phyloP scores from a whole-genome alignment of 2,888 invertebrate species.

The Troides oblongomaculatus region DNA sequence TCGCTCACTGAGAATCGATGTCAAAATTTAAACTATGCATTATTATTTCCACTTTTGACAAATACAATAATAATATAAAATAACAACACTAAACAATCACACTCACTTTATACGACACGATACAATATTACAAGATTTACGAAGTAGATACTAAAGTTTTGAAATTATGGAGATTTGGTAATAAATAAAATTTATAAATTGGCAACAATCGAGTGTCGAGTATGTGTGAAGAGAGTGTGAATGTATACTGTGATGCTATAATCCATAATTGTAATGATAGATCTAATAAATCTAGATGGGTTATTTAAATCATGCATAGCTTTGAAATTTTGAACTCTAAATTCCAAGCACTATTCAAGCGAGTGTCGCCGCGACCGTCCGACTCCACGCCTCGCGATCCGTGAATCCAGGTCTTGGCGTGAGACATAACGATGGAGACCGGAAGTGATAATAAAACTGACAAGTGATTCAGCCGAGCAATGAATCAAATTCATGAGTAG shows the following conservation, averaged over 20 bases:
- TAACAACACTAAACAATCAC: constrained; percentile 17
- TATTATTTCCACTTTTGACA: background rate
- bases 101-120: constrained; percentile 23
- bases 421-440: constrained; percentile 63
- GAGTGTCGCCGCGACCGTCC: constrained; percentile 21
- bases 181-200: background rate
- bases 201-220: constrained; percentile 18
- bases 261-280: constrained; percentile 6
- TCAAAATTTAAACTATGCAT: constrained; percentile 30
- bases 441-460: constrained; percentile 61
- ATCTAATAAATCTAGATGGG: constrained; percentile 23
- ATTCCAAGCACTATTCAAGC: constrained; percentile 24
- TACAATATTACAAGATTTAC: background rate
- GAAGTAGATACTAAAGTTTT: background rate
- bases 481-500: constrained; percentile 68
- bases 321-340: constrained; percentile 26
- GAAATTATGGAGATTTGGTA: no score
- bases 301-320: constrained; percentile 25
- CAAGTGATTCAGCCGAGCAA: constrained; percentile 76
- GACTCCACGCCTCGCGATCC: constrained; percentile 39
- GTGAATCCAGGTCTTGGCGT: constrained; percentile 71
- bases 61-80: constrained; percentile 1
- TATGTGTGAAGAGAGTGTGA: constrained; percentile 27
- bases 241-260: constrained; percentile 19
- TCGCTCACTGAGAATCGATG: constrained; percentile 14